Base-by-base conservation (phyloP, 2,113 vertebrate species). In the Paedocypris sp. region DNA sequence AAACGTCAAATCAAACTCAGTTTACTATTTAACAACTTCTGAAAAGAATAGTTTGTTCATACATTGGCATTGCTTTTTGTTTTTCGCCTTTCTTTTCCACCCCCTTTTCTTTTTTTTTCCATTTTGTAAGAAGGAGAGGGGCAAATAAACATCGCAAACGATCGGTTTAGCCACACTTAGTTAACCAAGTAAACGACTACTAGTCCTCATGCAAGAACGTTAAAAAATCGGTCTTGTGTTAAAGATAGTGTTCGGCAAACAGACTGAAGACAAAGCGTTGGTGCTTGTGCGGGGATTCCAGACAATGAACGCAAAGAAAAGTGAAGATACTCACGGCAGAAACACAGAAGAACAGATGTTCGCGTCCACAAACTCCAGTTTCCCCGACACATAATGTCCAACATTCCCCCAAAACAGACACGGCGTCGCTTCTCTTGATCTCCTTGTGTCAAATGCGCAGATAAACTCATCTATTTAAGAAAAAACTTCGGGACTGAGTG, bases 271-370 rank as follows among this genome's bases (percentile, higher is more conserved):
- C 26, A 53, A 35, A 41, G 16, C 50, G 61, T 35, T 12, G 18
- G n/a, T 39, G 36, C 50, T n/a, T n/a, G n/a, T n/a, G 49, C 35
- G 29, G 19, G 28, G 41, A 32, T 19, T 62, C 54, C 25, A 43
- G 50, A 60, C 54, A 61, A 46, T 46, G 67, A 32, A 60, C 61
- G 66, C 62, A 39, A 75, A 61, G 48, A 57, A 47, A 75, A 67
- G 73, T 50, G 60, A 60, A 67, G 61, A 67, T 63, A 86, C 85
- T 90, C 75, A 91, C 89, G 64, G 22, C 54, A 58, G 67, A 81
- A 79, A 41, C 76, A 72, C 32, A 90, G 72, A 51, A 90, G 79
- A 38, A 83, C 70, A 66, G 77, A 48, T 72, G 73, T 73, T 62
- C 56, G 59, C 38, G 52, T 46, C 45, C 56, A 72, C 39, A 50